Evolutionary conservation across 2,113 vertebrate genomes (phyloP).

Genomic region (Hippoglossus stenolepis): DNA sequence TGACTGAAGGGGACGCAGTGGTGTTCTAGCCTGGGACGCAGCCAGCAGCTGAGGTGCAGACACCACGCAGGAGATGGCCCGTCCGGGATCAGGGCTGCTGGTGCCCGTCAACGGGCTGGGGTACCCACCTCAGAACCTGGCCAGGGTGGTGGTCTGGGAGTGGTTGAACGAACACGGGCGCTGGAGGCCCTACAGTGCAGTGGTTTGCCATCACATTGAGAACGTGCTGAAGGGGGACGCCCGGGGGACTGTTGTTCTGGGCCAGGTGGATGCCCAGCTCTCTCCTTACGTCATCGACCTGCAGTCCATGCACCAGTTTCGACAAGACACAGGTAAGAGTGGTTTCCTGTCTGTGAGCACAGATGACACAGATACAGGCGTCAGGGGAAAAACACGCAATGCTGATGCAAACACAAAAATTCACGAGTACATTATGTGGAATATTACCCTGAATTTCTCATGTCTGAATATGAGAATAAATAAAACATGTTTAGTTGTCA

Average conservation of each 20-base stretch:
- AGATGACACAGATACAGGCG: background rate
- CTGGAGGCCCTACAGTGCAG: constrained; percentile 93
- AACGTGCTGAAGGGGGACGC: constrained; percentile 91
- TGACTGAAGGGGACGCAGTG: constrained; percentile 67
- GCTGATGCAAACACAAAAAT: background rate
- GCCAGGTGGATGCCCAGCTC: constrained; percentile 92
- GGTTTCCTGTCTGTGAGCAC: background rate
- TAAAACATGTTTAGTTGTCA: background rate
- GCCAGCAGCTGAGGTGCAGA: constrained; percentile 41
- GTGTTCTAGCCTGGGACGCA: constrained; percentile 50
- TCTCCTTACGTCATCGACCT: constrained; percentile 95
- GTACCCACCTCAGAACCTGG: constrained; percentile 91
- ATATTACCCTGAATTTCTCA: background rate
- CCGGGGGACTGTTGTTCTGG: constrained; percentile 90
- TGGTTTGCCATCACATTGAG: constrained; percentile 96
- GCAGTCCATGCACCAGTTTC: constrained; percentile 98
- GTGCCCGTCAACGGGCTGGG: constrained; percentile 81
- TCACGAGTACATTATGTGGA: background rate
- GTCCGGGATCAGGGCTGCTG: constrained; percentile 79
- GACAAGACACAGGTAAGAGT: constrained; percentile 94
- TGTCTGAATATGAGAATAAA: background rate
- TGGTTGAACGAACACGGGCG: constrained; percentile 95
- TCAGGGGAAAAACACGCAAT: background rate
- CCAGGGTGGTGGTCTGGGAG: constrained; percentile 97
- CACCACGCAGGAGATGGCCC: constrained; percentile 75